phyloP scores from a whole-genome alignment of 2,113 vertebrate genomes.

The Brienomyrus longianalis region DNA sequence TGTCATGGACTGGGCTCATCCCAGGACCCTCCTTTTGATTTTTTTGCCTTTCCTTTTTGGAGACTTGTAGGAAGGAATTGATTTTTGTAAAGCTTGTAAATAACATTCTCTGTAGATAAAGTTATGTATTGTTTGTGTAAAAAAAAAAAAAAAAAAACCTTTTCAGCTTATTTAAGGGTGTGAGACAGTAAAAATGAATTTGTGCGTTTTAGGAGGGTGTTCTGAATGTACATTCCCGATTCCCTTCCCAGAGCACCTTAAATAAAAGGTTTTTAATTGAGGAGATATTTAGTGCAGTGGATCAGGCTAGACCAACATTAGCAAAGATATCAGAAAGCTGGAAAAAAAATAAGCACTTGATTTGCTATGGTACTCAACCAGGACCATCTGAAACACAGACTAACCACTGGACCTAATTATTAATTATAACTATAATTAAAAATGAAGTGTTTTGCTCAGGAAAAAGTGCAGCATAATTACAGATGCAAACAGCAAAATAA shows the following conservation, averaged over 20 bases:
- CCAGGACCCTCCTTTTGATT: not conserved
- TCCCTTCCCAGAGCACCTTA: constrained; percentile 38
- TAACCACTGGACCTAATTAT: not conserved
- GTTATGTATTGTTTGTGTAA: not conserved
- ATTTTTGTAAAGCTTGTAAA: constrained; percentile 64
- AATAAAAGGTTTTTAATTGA: constrained; percentile 48
- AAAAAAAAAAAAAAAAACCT: constrained; percentile 12
- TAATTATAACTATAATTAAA: not conserved
- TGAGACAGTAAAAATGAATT: constrained; percentile 21
- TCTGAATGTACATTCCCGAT: constrained; percentile 50
- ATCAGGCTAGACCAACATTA: not conserved
- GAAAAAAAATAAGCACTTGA: not conserved
- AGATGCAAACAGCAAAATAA: not conserved
- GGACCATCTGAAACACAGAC: not conserved
- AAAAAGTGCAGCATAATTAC: not conserved
- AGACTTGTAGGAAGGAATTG: constrained; percentile 23
- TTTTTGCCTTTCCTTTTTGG: not conserved
- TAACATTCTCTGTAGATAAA: constrained; percentile 46
- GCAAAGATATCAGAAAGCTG: not conserved
- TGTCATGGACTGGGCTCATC: not conserved
- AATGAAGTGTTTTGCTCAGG: not conserved
- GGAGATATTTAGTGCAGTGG: not conserved
- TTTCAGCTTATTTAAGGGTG: constrained; percentile 28
- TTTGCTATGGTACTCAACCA: not conserved
- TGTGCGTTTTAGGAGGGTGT: constrained; percentile 15